A percentile compares a stretch with the other conserved stretches of the same genome.
These are phyloP conservation scores for Idaea biselata DNA, from an alignment of 2,888 invertebrate species.

Conservation along the genomic window DNA sequence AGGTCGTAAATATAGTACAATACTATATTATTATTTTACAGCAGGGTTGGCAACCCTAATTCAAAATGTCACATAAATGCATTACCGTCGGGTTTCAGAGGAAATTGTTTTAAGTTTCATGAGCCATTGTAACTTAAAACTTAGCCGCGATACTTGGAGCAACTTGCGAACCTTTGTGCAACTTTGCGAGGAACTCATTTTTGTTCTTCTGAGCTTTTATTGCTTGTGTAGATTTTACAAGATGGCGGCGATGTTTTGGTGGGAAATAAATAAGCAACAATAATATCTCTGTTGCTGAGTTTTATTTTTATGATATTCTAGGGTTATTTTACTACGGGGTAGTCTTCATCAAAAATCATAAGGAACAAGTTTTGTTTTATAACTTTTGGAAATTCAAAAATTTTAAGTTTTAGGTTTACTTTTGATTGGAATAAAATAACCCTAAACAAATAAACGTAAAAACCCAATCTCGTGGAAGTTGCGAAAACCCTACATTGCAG, in stretches of 20 bases:
- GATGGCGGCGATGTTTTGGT: not conserved
- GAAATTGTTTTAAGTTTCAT: not conserved
- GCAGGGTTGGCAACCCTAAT: too few relatives aligned
- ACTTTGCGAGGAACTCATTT: not conserved
- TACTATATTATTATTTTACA: too few relatives aligned
- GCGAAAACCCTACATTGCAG: too few relatives aligned
- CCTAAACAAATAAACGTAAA: too few relatives aligned
- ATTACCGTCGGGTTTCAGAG: not conserved
- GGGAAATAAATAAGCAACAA: not conserved
- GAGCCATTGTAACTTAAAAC: not conserved
- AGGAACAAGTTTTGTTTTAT: too few relatives aligned
- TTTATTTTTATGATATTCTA: not conserved
- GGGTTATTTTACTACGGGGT: too few relatives aligned
- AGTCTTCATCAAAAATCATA: too few relatives aligned
- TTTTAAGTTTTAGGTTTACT: too few relatives aligned
- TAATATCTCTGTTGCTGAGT: not conserved
- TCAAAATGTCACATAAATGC: not conserved
- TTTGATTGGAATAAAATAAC: too few relatives aligned
- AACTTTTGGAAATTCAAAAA: too few relatives aligned
- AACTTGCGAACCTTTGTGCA: not conserved
- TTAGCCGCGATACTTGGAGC: not conserved
- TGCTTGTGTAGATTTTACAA: not conserved
- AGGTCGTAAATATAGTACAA: too few relatives aligned
- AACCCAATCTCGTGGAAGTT: too few relatives aligned
- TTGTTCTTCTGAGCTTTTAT: not conserved